Base-by-base conservation (phyloP, 1,140 invertebrate genomes). In the Ganaspis sp. region DNA sequence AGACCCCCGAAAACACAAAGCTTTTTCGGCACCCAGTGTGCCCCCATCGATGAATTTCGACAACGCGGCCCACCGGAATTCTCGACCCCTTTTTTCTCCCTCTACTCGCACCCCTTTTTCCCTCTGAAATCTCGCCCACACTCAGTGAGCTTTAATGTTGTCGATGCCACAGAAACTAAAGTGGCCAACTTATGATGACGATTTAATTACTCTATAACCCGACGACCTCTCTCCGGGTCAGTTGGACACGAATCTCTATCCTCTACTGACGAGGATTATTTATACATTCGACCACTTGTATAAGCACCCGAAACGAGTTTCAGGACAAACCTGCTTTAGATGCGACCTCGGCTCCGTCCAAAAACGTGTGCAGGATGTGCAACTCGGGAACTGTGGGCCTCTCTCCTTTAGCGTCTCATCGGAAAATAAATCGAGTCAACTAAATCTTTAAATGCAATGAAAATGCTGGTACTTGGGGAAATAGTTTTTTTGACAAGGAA, bases 1-100 rank as follows among this genome's bases (percentile, higher is more conserved):
- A 76, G 78, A 80, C 58, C 70, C 78, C 79, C 77, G 74, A 83
- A 82, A 85, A 82, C 74, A 83, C 85, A 80, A 84, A 4, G 21
- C 21, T 71, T 23, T 73, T 58, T 75, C 19, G 38, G 9, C 53
- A 21, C 64, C 58, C 19, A 40, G 49, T 69, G 29, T 73, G 45
- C 37, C 11, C 70, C 53, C 42, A 38, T 19, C 23, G 29, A 71
- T 4, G 70, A 38, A 34, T 72, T 26, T 45, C 69, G 21, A 12
- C 19, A 17, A 12, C 4, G n/a, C n/a, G 11, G 23, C 12, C 12
- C 15, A 15, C 3, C 21, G 17, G 58, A 29, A 64, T 64, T 45
- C 29, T 69, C 11, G 29, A 49, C n/a, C 29, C 53, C 42, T n/a
- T 40, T 29, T 58, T 19, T 75, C 1, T 49, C 23, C 42, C 40